Evolutionary conservation across 2,888 invertebrate species (phyloP), one percentile per base, ranked within the genome.

Genomic region (Philopedon plagiatum): DNA sequence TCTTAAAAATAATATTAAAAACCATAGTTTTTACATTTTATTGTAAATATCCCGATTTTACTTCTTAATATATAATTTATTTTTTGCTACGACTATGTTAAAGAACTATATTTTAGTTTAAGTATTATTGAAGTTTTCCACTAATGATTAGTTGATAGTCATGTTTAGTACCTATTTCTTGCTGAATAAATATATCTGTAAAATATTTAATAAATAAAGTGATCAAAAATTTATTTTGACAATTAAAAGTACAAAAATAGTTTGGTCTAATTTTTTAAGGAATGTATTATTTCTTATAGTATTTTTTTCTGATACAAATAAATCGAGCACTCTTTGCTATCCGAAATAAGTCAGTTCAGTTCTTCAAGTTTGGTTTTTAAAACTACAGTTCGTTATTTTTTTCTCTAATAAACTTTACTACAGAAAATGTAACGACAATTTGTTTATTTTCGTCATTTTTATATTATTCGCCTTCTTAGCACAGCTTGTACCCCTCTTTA

Each of bases 81-180:
- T 65, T 64, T 65, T 37, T 32, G 51, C 37, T 32, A 34, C 18
- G 62, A 37, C 19, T 39, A 58, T 60, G 60, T 56, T 41, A 29
- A 15, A 56, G 44, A 66, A 46, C 57, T 57, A 56, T 57, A 66
- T 66, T 57, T 65, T 18, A 18, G 15, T 41, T 46, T 58, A 37
- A 19, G 46, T 58, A 60, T 67, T 67, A n/a, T 29, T 57, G 44
- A 18, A 34, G 32, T 58, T 67, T 58, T 49, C 18, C 49, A 67
- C 49, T 67, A 67, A 67, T 58, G 66, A 26, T 67, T 57, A 58
- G 49, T 60, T 67, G 1, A 60, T 67, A 67, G 51, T 58, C 58
- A 46, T 21, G 32, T 34, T 15, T 67, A 67, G 66, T 58, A 67
- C 66, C 66, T 66, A 66, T n/a, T n/a, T n/a, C n/a, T n/a, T n/a